A percentile compares a stretch with the other conserved stretches of the same genome.
phyloP scores from a whole-genome alignment of 2,888 invertebrate genomes.

The Cepaea hortensis region DNA sequence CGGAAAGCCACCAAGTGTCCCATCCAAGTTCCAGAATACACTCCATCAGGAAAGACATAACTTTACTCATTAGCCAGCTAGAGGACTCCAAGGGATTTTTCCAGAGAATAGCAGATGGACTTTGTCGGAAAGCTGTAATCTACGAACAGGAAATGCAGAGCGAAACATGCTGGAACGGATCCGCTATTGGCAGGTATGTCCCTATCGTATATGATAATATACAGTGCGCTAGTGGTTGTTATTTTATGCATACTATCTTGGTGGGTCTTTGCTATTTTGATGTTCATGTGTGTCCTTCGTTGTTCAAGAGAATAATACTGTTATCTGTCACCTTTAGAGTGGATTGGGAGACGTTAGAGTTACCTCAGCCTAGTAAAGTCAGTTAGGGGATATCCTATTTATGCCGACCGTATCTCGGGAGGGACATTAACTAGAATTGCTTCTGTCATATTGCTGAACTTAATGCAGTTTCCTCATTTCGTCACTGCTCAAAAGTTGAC shows the following conservation, averaged over 20 bases:
- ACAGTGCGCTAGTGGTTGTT: too few species aligned
- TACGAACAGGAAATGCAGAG: conserved; percentile 74
- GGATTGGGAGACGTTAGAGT: too few species aligned
- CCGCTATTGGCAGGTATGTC: conserved; percentile 57
- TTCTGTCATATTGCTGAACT: too few species aligned
- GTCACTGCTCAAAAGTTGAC: too few species aligned
- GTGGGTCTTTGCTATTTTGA: background rate
- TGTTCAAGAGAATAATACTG: too few species aligned
- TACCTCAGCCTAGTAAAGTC: too few species aligned
- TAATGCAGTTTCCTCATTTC: too few species aligned
- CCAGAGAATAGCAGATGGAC: conserved; percentile 59
- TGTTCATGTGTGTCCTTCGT: too few species aligned
- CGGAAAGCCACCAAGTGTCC: conserved; percentile 17
- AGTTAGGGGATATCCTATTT: too few species aligned
- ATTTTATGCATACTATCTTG: background rate
- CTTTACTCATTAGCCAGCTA: conserved; percentile 52
- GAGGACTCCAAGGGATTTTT: conserved; percentile 61
- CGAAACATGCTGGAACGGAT: conserved; percentile 63
- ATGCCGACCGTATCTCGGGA: too few species aligned
- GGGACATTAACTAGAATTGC: too few species aligned
- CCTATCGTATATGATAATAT: background rate
- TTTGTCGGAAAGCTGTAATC: conserved; percentile 56
- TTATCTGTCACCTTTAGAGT: too few species aligned
- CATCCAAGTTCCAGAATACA: conserved; percentile 26
- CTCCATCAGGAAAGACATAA: conserved; percentile 48